Percentiles rank a stretch among this genome's conserved stretches.
These are phyloP conservation scores for Auanema freiburgensis DNA, from an alignment of 2,888 invertebrate species.

Conservation along the genomic window DNA sequence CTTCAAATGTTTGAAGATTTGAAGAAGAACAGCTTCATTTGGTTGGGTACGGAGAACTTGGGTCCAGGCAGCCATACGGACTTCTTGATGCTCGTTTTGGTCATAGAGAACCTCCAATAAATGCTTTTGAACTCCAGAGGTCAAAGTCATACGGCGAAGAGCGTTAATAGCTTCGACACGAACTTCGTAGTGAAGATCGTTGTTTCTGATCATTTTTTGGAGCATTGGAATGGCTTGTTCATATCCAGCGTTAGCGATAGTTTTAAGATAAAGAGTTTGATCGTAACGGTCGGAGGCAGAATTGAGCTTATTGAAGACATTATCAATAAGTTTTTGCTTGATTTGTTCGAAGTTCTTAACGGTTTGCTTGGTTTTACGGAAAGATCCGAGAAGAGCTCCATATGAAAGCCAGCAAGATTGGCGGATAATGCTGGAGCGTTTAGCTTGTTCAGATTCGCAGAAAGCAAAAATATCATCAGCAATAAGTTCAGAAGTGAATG, in stretches of 20 bases:
- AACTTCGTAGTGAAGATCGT: slow-evolving; percentile 37
- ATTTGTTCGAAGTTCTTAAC: slow-evolving; percentile 38
- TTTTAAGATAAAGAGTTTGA: slow-evolving; percentile 57
- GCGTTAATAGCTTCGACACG: slow-evolving; percentile 57
- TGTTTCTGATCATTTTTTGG: slow-evolving; percentile 58
- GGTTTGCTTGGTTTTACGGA: slow-evolving; percentile 20
- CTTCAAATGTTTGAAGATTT: slow-evolving; percentile 42
- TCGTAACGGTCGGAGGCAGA: slow-evolving; percentile 41
- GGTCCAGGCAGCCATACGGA: slow-evolving; percentile 51
- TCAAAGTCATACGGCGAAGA: slow-evolving; percentile 33
- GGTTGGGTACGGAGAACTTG: slow-evolving; percentile 49
- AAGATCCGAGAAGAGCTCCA: slow-evolving; percentile 45
- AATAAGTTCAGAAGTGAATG: slow-evolving; percentile 35
- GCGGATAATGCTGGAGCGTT: slow-evolving; percentile 32
- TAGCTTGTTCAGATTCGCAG: slow-evolving; percentile 35
- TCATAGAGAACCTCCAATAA: slow-evolving; percentile 11
- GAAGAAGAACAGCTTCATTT: slow-evolving; percentile 40
- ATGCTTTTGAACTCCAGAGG: background rate
- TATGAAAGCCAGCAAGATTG: slow-evolving; percentile 52
- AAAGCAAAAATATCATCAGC: slow-evolving; percentile 33
- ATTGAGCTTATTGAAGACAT: slow-evolving; percentile 34
- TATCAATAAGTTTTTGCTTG: slow-evolving; percentile 44
- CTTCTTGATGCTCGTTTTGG: slow-evolving; percentile 43
- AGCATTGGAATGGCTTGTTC: slow-evolving; percentile 49
- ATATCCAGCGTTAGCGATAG: slow-evolving; percentile 60